Base-by-base conservation (phyloP, 1,140 invertebrate genomes). In the Sminthurinus signatus region DNA sequence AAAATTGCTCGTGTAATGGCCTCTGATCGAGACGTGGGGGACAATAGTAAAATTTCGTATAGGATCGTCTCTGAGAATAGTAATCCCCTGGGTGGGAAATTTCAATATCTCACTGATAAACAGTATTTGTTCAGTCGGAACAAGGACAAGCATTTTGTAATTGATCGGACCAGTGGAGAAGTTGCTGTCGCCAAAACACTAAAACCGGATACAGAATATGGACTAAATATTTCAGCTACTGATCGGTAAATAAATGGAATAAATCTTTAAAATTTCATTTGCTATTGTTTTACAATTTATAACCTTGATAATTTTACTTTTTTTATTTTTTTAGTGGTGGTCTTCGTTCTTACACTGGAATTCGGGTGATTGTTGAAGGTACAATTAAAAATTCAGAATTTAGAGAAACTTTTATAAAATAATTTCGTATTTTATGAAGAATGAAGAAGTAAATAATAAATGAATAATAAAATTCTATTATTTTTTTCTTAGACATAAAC, bases 31-130 rank as follows among this genome's bases (percentile, higher is more conserved):
- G 54, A 76, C 70, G 48, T 62, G 42, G 86, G 83, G 10, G 75
- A 78, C 4, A 91, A 93, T 75, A 83, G 86, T 1, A 81, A 84
- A 72, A 77, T 95, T 32, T 85, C 84, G 65, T 93, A 93, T 76
- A 83, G 84, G 68, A 84, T 90, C 64, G 73, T 80, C 8, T 82
- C 83, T 0, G 85, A 88, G 78, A 81, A 65, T 56, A 59, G 62
- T 21, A 70, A 68, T 42, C 57, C 65, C 0, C 14, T 68, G n/a
- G 56, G 58, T 19, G 63, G 63, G 55, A 68, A 68, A 32, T 64
- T 66, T 27, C 27, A 61, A 23, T 69, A 60, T 60, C 52, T 69
- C 23, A 72, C 67, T 1, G 67, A 69, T 28, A 72, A 72, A 42
- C 67, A 72, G 46, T 69, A 65, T 56, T 43, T 72, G 12, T 72